Conservation (phyloP, 2,888 invertebrate species). For the Amaurobius ferox region DNA sequence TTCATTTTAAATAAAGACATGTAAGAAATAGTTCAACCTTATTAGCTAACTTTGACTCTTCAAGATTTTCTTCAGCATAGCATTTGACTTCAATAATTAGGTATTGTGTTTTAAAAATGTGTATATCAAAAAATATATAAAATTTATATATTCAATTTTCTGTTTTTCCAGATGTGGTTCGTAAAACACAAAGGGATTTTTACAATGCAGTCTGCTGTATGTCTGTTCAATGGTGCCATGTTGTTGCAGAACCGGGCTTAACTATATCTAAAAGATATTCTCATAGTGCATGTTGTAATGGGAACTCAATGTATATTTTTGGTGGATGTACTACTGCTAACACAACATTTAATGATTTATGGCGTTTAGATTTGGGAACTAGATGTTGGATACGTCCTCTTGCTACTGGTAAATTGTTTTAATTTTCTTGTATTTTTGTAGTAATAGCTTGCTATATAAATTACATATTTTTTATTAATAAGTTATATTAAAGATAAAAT, state of each 20-base stretch:
- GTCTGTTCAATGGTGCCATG: constrained; percentile 67
- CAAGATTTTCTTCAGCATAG: too few relatives aligned
- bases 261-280: constrained; percentile 94
- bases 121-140: too few relatives aligned
- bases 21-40: too few relatives aligned
- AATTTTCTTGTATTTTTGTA: too few relatives aligned
- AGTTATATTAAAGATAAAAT: too few relatives aligned
- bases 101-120: too few relatives aligned
- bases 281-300: constrained; percentile 86
- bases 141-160: too few relatives aligned
- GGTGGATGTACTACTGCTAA: constrained; percentile 96
- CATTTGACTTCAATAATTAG: too few relatives aligned
- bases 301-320: constrained; percentile 92
- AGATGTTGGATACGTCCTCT: constrained; percentile 85
- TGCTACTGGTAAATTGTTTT: constrained; percentile 76
- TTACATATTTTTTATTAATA: too few relatives aligned
- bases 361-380: constrained; percentile 92
- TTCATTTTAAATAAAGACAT: too few relatives aligned
- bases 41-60: too few relatives aligned
- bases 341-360: constrained; percentile 97
- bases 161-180: constrained; percentile 55
- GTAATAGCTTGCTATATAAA: too few relatives aligned
- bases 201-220: constrained; percentile 59
- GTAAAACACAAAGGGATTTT: constrained; percentile 67
- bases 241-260: constrained; percentile 80